phyloP scores from a whole-genome alignment of 2,888 invertebrate genomes.

The Hanleya hanleyi region DNA sequence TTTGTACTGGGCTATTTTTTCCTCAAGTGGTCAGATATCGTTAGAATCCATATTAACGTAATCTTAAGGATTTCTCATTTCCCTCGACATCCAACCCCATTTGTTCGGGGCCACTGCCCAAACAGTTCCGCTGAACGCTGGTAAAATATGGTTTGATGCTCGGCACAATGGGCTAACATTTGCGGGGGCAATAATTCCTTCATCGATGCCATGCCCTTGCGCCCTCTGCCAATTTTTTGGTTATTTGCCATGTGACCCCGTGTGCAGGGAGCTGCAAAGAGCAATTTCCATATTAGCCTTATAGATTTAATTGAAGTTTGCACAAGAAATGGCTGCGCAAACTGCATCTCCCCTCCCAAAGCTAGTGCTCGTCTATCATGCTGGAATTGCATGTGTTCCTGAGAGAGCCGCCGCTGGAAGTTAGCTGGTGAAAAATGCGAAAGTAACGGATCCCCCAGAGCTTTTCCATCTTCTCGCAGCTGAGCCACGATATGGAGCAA shows the following conservation, averaged over 20 bases:
- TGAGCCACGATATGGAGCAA: not conserved
- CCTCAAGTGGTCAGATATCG: not conserved
- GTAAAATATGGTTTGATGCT: not conserved
- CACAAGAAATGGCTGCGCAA: constrained; percentile 3
- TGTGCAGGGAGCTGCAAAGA: not conserved
- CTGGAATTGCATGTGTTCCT: not conserved
- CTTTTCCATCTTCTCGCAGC: not conserved
- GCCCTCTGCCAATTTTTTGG: not conserved
- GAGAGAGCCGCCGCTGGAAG: not conserved
- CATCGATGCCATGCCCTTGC: not conserved
- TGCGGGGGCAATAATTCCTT: constrained; percentile 8
- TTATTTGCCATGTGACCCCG: constrained; percentile 3
- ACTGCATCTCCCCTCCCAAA: not conserved
- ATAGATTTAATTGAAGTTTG: constrained; percentile 9
- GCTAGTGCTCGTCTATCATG: not conserved
- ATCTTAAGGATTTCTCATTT: constrained; percentile 1
- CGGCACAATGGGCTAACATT: not conserved
- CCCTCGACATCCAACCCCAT: not conserved
- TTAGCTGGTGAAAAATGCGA: constrained; percentile 3
- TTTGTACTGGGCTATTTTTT: not conserved
- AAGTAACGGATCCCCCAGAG: not conserved
- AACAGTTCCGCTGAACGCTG: not conserved
- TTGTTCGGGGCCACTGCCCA: constrained; percentile 1
- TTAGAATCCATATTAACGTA: not conserved
- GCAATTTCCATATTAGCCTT: constrained; percentile 9